These are phyloP conservation scores for fruit fly (Drosophila melanogaster) DNA, from an alignment of 1,140 invertebrate genomes.

Conservation along the genomic window DNA sequence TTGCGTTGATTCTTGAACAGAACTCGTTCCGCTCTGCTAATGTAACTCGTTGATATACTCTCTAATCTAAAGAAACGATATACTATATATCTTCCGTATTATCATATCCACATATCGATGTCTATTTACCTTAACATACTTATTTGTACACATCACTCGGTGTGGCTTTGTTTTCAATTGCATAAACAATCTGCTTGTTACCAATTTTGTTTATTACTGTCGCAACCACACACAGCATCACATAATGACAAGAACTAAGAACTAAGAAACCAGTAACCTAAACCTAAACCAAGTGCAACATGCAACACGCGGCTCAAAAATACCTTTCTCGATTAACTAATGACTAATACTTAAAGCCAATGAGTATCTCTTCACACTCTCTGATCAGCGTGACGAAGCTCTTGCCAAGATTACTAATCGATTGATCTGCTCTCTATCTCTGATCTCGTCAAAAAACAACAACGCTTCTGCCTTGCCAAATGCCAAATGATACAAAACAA, in stretches of 20 bases:
- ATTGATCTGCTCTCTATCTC: constrained; percentile 50
- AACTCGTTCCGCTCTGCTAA: constrained; percentile 62
- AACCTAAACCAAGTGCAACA: constrained; percentile 37
- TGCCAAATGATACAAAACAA: background rate
- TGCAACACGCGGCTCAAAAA: constrained; percentile 65
- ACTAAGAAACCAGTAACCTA: constrained; percentile 14
- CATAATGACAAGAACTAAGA: constrained; percentile 37
- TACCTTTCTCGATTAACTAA: constrained; percentile 74
- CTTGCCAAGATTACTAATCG: constrained; percentile 58
- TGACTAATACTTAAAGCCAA: constrained; percentile 59
- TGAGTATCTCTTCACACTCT: constrained; percentile 55
- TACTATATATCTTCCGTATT: constrained; percentile 51
- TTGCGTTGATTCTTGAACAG: constrained; percentile 53
- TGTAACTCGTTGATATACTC: constrained; percentile 64
- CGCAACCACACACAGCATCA: constrained; percentile 43
- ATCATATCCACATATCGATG: constrained; percentile 64
- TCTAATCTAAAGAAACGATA: constrained; percentile 55
- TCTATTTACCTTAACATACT: constrained; percentile 56
- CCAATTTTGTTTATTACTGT: constrained; percentile 64
- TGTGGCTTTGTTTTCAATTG: constrained; percentile 64
- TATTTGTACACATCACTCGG: constrained; percentile 60
- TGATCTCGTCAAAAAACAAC: constrained; percentile 15
- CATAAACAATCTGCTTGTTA: constrained; percentile 74
- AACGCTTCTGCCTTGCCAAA: constrained; percentile 32
- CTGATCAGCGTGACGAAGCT: constrained; percentile 19